A percentile compares a stretch with the other conserved stretches of the same genome.
Evolutionary conservation across 2,113 vertebrate species (phyloP).

Genomic region (Vimba vimba): DNA sequence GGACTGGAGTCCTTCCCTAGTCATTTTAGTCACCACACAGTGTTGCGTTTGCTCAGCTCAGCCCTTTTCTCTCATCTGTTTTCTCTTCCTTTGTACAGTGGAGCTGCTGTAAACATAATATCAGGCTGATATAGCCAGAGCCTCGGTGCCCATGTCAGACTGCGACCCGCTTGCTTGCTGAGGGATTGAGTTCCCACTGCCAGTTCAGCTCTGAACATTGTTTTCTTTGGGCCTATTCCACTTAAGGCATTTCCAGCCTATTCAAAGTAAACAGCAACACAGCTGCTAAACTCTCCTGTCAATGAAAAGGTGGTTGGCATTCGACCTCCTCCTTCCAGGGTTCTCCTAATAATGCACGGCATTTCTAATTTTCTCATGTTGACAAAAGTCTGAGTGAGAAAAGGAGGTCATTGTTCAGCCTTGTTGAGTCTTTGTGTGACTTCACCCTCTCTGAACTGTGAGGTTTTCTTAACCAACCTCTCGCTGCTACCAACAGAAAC

Average conservation of each 20-base stretch:
- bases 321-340: constrained; percentile 60
- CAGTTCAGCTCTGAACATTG: constrained; percentile 57
- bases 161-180: constrained; percentile 46
- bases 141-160: constrained; percentile 51
- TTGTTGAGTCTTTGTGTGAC: constrained; percentile 62
- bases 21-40: constrained; percentile 56
- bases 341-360: constrained; percentile 57
- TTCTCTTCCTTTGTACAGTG: constrained; percentile 50
- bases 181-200: constrained; percentile 60
- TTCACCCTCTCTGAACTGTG: constrained; percentile 55
- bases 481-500: constrained; percentile 51
- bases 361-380: constrained; percentile 65
- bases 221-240: constrained; percentile 61
- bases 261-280: constrained; percentile 63
- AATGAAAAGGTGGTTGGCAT: constrained; percentile 58
- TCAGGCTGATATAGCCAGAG: constrained; percentile 52
- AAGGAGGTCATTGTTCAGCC: constrained; percentile 58
- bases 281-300: constrained; percentile 64
- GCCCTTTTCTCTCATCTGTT: constrained; percentile 51
- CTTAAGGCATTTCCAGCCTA: constrained; percentile 59
- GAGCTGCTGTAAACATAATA: constrained; percentile 62
- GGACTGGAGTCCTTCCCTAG: constrained; percentile 53
- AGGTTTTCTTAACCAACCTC: constrained; percentile 47
- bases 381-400: constrained; percentile 61
- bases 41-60: constrained; percentile 55